Percentiles rank a stretch among this genome's conserved stretches.
Conservation (phyloP, 2,113 vertebrate species). For the Thamnaconus septentrionalis region DNA sequence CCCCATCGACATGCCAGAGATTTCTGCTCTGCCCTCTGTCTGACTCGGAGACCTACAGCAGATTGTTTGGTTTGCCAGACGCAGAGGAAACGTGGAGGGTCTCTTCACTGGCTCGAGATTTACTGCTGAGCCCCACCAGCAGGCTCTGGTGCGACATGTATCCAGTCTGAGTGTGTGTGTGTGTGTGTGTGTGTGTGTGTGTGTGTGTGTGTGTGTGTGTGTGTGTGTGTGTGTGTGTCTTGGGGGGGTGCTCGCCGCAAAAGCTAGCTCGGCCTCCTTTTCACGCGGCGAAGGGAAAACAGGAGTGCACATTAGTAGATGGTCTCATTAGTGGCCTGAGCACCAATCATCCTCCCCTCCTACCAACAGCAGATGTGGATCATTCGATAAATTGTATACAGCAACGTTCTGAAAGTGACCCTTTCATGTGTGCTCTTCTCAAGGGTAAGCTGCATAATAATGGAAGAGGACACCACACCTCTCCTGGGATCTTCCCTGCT, state of each 20-base stretch:
- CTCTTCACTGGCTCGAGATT: constrained; percentile 69
- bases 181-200: too few species aligned
- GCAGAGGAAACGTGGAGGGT: constrained; percentile 56
- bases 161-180: constrained; percentile 1
- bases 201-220: background rate
- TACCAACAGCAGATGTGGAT: constrained; percentile 17
- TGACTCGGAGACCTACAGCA: constrained; percentile 86
- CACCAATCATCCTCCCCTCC: constrained; percentile 16
- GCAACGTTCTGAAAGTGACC: constrained; percentile 18
- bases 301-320: constrained; percentile 20
- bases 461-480: constrained; percentile 32
- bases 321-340: constrained; percentile 22
- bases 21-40: constrained; percentile 66
- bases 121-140: constrained; percentile 43
- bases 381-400: constrained; percentile 17
- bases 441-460: constrained; percentile 12
- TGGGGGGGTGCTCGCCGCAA: background rate
- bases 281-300: background rate
- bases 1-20: constrained; percentile 53
- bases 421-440: constrained; percentile 13
- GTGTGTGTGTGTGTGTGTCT: background rate
- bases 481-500: constrained; percentile 38
- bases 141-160: constrained; percentile 43
- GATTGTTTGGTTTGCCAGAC: constrained; percentile 83
- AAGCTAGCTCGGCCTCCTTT: too few species aligned